Percentiles rank a stretch among this genome's conserved stretches.
Evolutionary conservation across 2,888 invertebrate genomes (phyloP).

Genomic region (Hipparchia semele): DNA sequence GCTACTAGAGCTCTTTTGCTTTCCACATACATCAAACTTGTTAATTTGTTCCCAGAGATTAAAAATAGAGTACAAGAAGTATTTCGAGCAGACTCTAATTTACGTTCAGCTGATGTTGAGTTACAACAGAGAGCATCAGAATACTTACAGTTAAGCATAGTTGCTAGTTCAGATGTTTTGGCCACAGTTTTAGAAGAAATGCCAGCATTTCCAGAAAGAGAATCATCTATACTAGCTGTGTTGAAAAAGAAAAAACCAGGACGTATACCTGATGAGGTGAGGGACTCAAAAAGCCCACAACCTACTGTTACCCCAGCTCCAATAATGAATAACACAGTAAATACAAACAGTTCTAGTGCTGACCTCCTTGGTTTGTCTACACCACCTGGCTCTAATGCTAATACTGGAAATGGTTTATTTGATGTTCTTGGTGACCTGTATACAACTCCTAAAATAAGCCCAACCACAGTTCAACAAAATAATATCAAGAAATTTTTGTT

Average conservation of each 20-base stretch:
- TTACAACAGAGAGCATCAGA: slow-evolving; percentile 99
- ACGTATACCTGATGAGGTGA: slow-evolving; percentile 93
- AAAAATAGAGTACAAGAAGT: slow-evolving; percentile 97
- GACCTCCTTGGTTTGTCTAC: slow-evolving; percentile 95
- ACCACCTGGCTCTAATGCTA: slow-evolving; percentile 88
- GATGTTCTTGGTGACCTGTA: slow-evolving; percentile 97
- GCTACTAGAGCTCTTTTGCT: slow-evolving; percentile 97
- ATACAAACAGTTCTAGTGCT: slow-evolving; percentile 85
- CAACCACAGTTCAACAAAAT: slow-evolving; percentile 87
- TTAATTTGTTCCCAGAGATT: slow-evolving; percentile 99
- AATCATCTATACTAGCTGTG: slow-evolving; percentile 98
- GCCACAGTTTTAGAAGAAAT: slow-evolving; percentile 99
- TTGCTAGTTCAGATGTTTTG: slow-evolving; percentile 98
- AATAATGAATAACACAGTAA: slow-evolving; percentile 77
- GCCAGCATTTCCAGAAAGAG: slow-evolving; percentile 99
- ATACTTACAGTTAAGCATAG: slow-evolving; percentile 97
- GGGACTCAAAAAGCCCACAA: slow-evolving; percentile 91
- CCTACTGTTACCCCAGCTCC: slow-evolving; percentile 70
- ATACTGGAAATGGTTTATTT: slow-evolving; percentile 90
- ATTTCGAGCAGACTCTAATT: slow-evolving; percentile 96
- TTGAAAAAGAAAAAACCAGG: slow-evolving; percentile 99
- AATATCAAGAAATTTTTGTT: slow-evolving; percentile 97
- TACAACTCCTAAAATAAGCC: slow-evolving; percentile 84
- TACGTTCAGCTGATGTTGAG: slow-evolving; percentile 98
- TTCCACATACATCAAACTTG: slow-evolving; percentile 99